Evolutionary conservation across 1,140 invertebrate species (phyloP).

Genomic region (Hylyphantes graminicola): DNA sequence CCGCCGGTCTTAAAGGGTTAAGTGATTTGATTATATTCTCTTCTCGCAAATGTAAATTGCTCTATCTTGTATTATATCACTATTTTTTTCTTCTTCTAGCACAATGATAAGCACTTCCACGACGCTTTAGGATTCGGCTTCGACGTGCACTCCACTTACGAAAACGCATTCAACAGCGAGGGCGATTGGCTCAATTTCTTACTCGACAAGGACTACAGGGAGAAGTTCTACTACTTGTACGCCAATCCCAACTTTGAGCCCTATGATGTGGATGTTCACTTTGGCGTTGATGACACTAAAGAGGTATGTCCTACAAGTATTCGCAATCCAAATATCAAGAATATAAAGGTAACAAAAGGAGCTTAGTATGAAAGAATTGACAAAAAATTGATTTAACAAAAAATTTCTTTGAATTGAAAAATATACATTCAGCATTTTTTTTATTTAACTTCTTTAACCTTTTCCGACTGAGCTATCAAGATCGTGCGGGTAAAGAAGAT

Average conservation of each 20-base stretch:
- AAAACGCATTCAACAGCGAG: constrained; percentile 43
- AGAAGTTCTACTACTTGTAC: constrained; percentile 53
- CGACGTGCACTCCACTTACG: constrained; percentile 29
- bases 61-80: no score
- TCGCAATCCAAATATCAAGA: no score
- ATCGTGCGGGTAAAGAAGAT: no score
- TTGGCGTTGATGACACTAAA: constrained; percentile 30
- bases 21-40: no score
- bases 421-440: no score
- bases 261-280: constrained; percentile 23
- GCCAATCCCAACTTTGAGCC: constrained; percentile 53
- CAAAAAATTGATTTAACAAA: no score
- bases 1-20: no score
- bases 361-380: neutral
- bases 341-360: no score
- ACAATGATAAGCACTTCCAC: constrained; percentile 10
- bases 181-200: constrained; percentile 48
- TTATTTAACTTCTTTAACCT: no score
- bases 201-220: constrained; percentile 30
- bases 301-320: constrained; percentile 11
- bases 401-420: no score
- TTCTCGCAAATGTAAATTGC: no score
- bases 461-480: no score
- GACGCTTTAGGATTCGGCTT: constrained; percentile 52
- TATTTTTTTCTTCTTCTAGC: neutral